Evolutionary conservation across 2,113 vertebrate genomes (phyloP).

Genomic region (Miniopterus natalensis): DNA sequence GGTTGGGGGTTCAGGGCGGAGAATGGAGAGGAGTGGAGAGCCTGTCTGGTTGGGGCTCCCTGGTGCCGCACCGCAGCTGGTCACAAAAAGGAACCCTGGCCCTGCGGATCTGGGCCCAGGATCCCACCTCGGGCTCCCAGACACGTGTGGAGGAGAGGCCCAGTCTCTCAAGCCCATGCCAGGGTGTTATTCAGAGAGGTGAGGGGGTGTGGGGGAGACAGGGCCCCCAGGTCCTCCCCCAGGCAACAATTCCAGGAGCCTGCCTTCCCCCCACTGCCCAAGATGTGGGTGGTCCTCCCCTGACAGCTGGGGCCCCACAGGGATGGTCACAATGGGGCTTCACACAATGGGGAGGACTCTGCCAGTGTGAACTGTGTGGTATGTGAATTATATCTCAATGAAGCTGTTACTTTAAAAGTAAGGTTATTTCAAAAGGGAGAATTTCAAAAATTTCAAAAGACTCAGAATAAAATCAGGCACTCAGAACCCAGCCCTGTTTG

Average conservation of each 20-base stretch:
- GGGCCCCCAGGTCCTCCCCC: neutral
- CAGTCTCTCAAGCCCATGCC: neutral
- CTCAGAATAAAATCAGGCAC: neutral
- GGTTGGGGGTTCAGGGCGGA: neutral
- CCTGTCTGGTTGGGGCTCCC: neutral
- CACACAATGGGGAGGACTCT: rapidly evolving
- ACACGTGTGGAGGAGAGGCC: neutral
- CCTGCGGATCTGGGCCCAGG: neutral
- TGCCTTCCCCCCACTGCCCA: neutral
- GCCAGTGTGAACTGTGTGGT: neutral
- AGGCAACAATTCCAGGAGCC: neutral
- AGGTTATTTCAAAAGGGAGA: neutral
- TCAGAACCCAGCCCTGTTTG: neutral
- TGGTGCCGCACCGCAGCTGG: rapidly evolving
- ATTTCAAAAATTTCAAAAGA: neutral
- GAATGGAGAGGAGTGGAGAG: neutral
- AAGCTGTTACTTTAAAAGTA: neutral
- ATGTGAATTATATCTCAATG: neutral
- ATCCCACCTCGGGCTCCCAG: neutral
- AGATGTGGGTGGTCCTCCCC: no score
- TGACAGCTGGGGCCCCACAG: rapidly evolving
- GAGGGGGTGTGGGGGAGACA: rapidly evolving
- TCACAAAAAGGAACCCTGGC: neutral
- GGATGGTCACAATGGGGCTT: neutral
- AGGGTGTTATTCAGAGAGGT: neutral